These are phyloP conservation scores for Panagrolaimus sp. DNA, from an alignment of 1,140 invertebrate species.

Conservation along the genomic window DNA sequence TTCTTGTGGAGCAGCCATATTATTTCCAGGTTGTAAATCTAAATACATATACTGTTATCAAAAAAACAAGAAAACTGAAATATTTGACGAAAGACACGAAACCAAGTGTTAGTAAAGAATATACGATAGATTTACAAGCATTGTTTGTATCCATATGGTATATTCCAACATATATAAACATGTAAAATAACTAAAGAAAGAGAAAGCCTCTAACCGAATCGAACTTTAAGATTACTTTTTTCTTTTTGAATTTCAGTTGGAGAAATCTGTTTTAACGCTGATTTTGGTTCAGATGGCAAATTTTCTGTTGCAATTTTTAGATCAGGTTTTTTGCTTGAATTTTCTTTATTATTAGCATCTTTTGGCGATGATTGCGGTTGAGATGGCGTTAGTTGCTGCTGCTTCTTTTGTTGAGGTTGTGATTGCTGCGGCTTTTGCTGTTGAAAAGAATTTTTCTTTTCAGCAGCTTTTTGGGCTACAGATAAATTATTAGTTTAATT, in stretches of 20 bases:
- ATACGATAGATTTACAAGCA: too few species aligned
- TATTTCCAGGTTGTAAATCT: too few species aligned
- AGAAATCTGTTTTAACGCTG: too few species aligned
- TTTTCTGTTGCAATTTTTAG: background rate
- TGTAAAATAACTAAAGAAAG: background rate
- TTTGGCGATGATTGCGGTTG: too few species aligned
- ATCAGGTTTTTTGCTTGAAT: background rate
- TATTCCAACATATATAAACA: background rate
- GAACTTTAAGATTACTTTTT: slow-evolving; percentile 17
- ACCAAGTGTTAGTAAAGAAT: background rate
- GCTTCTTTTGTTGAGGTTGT: too few species aligned
- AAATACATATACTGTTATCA: too few species aligned
- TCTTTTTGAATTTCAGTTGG: background rate
- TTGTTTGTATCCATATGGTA: too few species aligned
- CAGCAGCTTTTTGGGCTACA: too few species aligned
- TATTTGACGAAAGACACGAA: background rate
- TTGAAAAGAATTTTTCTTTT: background rate
- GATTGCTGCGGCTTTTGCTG: background rate
- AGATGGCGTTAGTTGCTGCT: too few species aligned
- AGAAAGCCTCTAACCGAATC: slow-evolving; percentile 18
- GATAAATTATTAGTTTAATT: too few species aligned
- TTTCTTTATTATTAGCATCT: background rate
- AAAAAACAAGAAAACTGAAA: too few species aligned
- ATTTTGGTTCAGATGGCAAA: background rate
- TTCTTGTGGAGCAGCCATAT: too few species aligned